Base-by-base conservation (phyloP, 2,888 invertebrate genomes). In the Artemia sinica region DNA sequence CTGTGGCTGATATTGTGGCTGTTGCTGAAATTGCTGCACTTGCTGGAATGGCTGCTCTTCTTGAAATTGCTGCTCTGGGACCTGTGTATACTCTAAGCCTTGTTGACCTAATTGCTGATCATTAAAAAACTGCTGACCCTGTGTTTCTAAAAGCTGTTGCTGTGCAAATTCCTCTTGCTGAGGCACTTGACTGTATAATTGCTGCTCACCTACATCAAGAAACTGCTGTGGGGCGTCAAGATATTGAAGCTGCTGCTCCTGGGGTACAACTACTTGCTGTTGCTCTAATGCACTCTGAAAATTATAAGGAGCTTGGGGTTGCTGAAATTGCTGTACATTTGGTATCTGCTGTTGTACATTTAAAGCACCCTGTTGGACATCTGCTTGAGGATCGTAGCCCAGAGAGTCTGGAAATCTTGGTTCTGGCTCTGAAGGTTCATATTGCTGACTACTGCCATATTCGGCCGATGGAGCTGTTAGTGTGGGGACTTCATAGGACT, bases 321-420 rank as follows among this genome's bases (percentile, higher is more conserved):
- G 14, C 8, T 18, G 14, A 58, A 18, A 8, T 14, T 18, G 8
- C 10, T 58, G 58, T 8, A 14, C 58, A 9, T 8, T 9, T 18
- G 8, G n/a, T n/a, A 58, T 58, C 18, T n/a, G 14, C 18, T 58
- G 58, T 18, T 58, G 58, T 18, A 58, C 58, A 58, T n/a, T 18
- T 14, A 14, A 58, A 14, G 58, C 58, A 9, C 58, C 58, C 18
- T 58, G 58, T 58, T 58, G 58, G 18, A 58, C 58, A 14, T 58
- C 58, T 18, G n/a, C 14, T 58, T n/a, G 58, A 8, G 58, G 14
- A 58, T 14, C 58, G 58, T 14, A 58, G 18, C 14, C 58, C n/a
- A 18, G 14, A 58, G 58, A n/a, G n/a, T 18, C 58, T 58, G 58
- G 58, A 58, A 14, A 58, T 18, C 58, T 58, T 58, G 58, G 58